Percentiles rank a stretch among this genome's conserved stretches.
Evolutionary conservation across 1,140 invertebrate species (phyloP).

Genomic region (Notospermus geniculatus): DNA sequence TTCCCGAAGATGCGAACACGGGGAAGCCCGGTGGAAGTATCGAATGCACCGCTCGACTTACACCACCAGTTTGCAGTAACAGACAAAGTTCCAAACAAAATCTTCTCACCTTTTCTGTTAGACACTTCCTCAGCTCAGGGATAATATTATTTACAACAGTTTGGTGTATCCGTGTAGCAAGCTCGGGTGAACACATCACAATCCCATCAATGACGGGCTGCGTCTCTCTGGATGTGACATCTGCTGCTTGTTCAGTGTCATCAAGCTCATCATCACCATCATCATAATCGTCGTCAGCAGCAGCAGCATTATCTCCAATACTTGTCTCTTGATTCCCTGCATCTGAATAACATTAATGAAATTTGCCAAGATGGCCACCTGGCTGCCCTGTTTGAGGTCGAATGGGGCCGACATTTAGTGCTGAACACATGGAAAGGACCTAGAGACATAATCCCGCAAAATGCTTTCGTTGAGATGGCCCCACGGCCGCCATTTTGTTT

Average conservation of each 20-base stretch:
- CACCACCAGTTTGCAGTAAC: no score
- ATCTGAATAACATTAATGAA: not conserved
- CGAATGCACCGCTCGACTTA: no score
- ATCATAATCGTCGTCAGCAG: constrained; percentile 16
- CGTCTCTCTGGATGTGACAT: constrained; percentile 16
- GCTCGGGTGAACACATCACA: constrained; percentile 38
- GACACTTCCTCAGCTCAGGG: constrained; percentile 64
- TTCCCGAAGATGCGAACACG: no score
- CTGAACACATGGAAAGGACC: no score
- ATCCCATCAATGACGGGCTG: not conserved
- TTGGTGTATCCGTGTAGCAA: constrained; percentile 71
- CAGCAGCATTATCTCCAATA: constrained; percentile 35
- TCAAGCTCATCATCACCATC: constrained; percentile 39
- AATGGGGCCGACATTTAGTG: no score
- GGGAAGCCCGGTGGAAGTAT: no score
- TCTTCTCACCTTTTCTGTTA: constrained; percentile 63
- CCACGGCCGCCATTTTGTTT: no score
- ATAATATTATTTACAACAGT: constrained; percentile 65
- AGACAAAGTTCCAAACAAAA: no score
- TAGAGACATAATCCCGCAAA: no score
- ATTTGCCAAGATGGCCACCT: no score
- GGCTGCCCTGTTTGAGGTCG: no score
- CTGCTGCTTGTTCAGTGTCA: constrained; percentile 37
- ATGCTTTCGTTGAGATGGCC: no score
- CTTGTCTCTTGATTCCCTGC: constrained; percentile 9